Evolutionary conservation across 2,888 invertebrate genomes (phyloP).

Genomic region (Argyra leucocephala): DNA sequence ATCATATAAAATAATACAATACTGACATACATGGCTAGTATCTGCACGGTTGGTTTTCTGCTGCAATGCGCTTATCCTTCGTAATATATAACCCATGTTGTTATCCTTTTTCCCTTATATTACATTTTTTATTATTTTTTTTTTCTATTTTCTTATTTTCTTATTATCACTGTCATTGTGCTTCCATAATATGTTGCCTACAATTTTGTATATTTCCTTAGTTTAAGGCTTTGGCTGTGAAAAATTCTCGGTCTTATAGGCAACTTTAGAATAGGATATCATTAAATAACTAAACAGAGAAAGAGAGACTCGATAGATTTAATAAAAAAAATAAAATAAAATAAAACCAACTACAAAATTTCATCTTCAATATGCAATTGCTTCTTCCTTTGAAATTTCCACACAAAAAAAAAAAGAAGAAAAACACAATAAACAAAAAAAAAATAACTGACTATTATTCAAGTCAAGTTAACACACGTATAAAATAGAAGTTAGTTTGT

Average conservation of each 20-base stretch:
- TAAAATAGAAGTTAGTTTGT: no score
- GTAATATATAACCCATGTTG: constrained; percentile 25
- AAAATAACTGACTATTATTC: no score
- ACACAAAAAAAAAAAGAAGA: no score
- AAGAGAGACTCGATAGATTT: no score
- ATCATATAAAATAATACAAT: constrained; percentile 25
- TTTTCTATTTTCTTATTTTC: constrained; percentile 16
- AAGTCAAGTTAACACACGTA: no score
- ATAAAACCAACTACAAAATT: no score
- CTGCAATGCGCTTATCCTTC: constrained; percentile 45
- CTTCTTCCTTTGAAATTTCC: no score
- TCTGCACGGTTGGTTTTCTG: constrained; percentile 41
- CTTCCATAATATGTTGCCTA: neutral
- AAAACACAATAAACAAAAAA: no score
- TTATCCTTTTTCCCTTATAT: constrained; percentile 2
- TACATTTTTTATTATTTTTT: constrained; percentile 21
- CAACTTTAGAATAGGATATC: neutral
- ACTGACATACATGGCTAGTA: constrained; percentile 17
- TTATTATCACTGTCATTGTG: neutral
- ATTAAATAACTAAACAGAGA: no score
- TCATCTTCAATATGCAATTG: no score
- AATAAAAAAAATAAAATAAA: no score
- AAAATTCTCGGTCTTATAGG: neutral
- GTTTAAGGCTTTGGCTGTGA: neutral
- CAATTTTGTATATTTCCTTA: neutral